phyloP scores from a whole-genome alignment of 2,888 invertebrate species.

The Noctuana brunneofusca region DNA sequence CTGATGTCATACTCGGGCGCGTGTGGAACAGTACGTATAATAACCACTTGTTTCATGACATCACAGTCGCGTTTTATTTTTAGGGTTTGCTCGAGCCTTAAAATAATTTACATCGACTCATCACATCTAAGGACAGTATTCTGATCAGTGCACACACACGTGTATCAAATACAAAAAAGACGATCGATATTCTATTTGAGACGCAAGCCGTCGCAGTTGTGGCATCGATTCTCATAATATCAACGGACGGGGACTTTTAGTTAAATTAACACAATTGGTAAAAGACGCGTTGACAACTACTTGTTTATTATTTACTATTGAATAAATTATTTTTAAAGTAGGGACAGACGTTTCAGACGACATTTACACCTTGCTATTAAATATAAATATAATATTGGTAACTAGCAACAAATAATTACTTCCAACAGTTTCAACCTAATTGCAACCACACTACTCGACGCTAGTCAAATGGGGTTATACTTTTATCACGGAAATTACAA shows the following conservation, averaged over 20 bases:
- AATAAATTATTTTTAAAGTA: no score
- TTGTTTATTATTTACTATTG: no score
- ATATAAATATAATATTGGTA: slow-evolving; percentile 27
- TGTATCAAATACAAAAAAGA: slow-evolving; percentile 18
- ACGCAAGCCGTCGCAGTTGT: slow-evolving; percentile 6
- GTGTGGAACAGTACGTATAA: slow-evolving; percentile 63
- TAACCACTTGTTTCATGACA: slow-evolving; percentile 76
- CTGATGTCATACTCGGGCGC: slow-evolving; percentile 77
- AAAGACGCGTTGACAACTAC: background rate
- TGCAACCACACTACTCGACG: slow-evolving; percentile 48
- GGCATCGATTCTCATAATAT: slow-evolving; percentile 5
- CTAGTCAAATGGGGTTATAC: slow-evolving; percentile 48
- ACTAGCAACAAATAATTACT: slow-evolving; percentile 38
- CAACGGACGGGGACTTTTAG: background rate
- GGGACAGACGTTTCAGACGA: no score
- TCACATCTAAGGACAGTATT: slow-evolving; percentile 34
- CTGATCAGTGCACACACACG: slow-evolving; percentile 27
- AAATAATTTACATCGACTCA: slow-evolving; percentile 57
- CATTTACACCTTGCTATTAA: background rate
- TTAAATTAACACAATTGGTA: background rate
- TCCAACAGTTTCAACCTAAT: slow-evolving; percentile 28
- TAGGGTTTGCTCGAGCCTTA: slow-evolving; percentile 70
- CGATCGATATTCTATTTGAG: slow-evolving; percentile 26
- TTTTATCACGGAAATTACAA: slow-evolving; percentile 65
- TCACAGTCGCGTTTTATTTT: slow-evolving; percentile 74